Evolutionary conservation across 1,140 invertebrate genomes (phyloP).

Genomic region (Mycetomoellerius zeteki): DNA sequence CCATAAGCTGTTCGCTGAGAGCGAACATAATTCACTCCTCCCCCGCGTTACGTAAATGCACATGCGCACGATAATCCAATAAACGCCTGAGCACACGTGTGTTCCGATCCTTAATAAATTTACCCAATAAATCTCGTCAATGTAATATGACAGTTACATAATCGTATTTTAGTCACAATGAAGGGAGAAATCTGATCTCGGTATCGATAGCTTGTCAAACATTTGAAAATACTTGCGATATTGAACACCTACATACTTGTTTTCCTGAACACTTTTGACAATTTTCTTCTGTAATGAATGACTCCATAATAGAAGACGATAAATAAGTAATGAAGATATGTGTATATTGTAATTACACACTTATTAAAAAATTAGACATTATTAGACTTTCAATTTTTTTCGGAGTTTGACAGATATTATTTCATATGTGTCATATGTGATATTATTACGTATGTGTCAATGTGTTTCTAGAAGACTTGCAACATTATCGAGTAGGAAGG

Average conservation of each 20-base stretch:
- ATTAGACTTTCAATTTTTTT: not conserved
- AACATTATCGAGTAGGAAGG: slow-evolving; percentile 64
- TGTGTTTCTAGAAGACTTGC: slow-evolving; percentile 22
- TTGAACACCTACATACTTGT: not conserved
- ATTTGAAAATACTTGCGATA: not conserved
- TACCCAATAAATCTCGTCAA: slow-evolving; percentile 52
- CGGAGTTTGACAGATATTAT: not conserved
- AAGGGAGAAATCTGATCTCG: slow-evolving; percentile 2
- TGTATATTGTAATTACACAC: not conserved
- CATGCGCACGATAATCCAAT: slow-evolving; percentile 59
- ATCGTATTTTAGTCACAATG: slow-evolving; percentile 49
- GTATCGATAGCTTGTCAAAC: slow-evolving; percentile 1
- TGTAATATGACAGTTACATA: slow-evolving; percentile 58
- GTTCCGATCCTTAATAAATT: slow-evolving; percentile 54
- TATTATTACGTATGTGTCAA: not conserved
- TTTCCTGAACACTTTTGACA: not conserved
- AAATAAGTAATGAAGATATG: too few relatives aligned
- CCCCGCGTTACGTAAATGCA: slow-evolving; percentile 36
- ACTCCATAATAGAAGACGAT: not conserved
- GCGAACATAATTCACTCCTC: slow-evolving; percentile 73
- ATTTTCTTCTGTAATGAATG: not conserved
- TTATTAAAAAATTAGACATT: not conserved
- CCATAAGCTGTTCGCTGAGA: slow-evolving; percentile 71
- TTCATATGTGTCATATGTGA: too few relatives aligned
- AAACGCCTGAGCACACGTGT: slow-evolving; percentile 49